Base-by-base conservation (phyloP, 2,888 invertebrate genomes). In the Drosophila recens region DNA sequence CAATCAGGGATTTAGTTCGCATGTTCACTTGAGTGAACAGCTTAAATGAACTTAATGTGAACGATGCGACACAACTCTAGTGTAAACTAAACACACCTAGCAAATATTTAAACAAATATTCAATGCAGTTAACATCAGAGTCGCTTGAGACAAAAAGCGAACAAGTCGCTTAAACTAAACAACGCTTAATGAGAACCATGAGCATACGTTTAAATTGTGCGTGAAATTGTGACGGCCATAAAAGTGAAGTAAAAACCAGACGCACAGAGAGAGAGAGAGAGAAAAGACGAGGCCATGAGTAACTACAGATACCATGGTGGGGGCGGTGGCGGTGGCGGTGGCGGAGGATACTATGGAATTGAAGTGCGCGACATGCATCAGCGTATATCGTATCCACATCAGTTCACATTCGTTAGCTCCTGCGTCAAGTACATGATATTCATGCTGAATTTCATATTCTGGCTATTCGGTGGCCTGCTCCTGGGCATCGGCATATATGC, bases 401-500 rank as follows among this genome's bases (percentile, higher is more conserved):
- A 92, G 73, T 92, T 91, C 65, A 92, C 92, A 34, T 92, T 92
- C 72, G 92, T 91, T 23, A 91, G 91, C 56, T 91, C 91, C 57
- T 92, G 92, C 65, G 92, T 92, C 1, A 92, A 92, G 69, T 92
- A 92, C 71, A 91, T 92, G 91, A 92, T 92, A 56, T 92, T 92
- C 70, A 84, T 92, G 81, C 78, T 92, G 58, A 92, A 92, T 77
- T 92, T 91, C 71, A 87, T 92, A 77, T 94, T 95, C 67, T 94
- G 98, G 98, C 93, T 98, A 59, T 95, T 97, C 82, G 98, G 98
- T 64, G 97, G 97, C 33, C 93, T 97, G 13, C 93, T 98, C 51
- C 95, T 98, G 65, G 97, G 96, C 9, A 95, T 98, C 68, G 98
- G 98, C 6, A 93, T 97, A 8, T 98, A 98, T 92, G 97, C 98